Conservation (phyloP, 64 coral and sea anemone species). For the Pocillopora verrucosa region DNA sequence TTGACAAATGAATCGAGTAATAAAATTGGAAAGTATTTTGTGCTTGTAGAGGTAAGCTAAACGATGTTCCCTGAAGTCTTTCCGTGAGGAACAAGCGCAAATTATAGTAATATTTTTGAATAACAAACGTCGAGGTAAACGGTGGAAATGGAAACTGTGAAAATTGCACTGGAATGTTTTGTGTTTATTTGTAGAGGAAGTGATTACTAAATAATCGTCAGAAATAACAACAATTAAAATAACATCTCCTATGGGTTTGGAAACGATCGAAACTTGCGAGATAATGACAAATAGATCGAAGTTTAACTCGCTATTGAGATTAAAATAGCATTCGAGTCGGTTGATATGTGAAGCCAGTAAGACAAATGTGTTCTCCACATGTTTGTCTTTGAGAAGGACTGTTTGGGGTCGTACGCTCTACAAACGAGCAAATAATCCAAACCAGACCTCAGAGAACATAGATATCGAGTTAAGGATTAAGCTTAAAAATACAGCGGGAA, state of each 20-base stretch:
- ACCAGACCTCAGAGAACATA: background rate
- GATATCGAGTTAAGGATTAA: background rate
- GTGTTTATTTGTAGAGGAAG: background rate
- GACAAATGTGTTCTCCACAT: slow-evolving; percentile 28
- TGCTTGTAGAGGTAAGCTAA: too few species aligned
- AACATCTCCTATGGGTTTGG: background rate
- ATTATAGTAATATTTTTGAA: too few species aligned
- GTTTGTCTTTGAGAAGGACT: background rate
- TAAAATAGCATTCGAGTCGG: background rate
- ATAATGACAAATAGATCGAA: background rate
- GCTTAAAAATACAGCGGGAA: background rate
- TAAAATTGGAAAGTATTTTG: too few species aligned
- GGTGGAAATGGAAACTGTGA: too few species aligned
- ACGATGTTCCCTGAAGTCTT: too few species aligned
- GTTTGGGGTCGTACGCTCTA: background rate
- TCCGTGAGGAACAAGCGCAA: too few species aligned
- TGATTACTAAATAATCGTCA: background rate
- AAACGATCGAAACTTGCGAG: background rate
- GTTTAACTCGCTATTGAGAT: slow-evolving; percentile 11
- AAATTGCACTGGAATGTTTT: too few species aligned
- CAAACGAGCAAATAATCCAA: background rate
- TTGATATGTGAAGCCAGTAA: background rate
- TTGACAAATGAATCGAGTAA: too few species aligned
- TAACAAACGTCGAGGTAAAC: too few species aligned
- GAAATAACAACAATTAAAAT: background rate